Evolutionary conservation across 2,113 vertebrate species (phyloP).

Genomic region (Pampusana beccarii): DNA sequence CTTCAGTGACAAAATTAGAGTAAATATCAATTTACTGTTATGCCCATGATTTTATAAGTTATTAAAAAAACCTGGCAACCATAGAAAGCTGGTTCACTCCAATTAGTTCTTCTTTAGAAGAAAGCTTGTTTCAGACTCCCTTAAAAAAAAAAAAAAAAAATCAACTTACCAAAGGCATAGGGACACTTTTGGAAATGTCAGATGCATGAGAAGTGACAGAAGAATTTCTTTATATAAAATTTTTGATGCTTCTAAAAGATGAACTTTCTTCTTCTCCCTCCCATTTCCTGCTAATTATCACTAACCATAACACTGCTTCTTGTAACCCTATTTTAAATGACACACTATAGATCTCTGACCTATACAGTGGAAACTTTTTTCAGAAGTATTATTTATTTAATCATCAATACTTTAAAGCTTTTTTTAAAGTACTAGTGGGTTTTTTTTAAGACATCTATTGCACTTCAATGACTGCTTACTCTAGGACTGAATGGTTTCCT

Average conservation of each 20-base stretch:
- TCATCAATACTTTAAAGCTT: not conserved
- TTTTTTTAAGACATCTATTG: not conserved
- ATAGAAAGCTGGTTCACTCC: not conserved
- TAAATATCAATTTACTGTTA: not conserved
- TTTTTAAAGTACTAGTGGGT: not conserved
- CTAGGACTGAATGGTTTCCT: not conserved
- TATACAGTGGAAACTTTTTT: not conserved
- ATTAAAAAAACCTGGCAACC: not conserved
- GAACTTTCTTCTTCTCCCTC: not conserved
- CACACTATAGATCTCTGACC: not conserved
- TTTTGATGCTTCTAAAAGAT: not conserved
- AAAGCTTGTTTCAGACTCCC: not conserved
- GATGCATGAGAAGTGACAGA: not conserved
- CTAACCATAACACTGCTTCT: not conserved
- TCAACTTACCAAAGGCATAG: not conserved
- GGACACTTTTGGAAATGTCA: not conserved
- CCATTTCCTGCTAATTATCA: constrained; percentile 5
- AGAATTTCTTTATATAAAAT: not conserved
- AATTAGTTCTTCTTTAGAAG: not conserved
- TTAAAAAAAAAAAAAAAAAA: not conserved
- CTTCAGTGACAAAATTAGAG: not conserved
- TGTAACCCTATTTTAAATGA: not conserved
- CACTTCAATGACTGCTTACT: not conserved
- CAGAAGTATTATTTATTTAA: not conserved
- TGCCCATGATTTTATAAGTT: not conserved